Evolutionary conservation across 2,888 invertebrate genomes (phyloP), one percentile per base, ranked within the genome.

Genomic region (Teinopalpus imperialis): DNA sequence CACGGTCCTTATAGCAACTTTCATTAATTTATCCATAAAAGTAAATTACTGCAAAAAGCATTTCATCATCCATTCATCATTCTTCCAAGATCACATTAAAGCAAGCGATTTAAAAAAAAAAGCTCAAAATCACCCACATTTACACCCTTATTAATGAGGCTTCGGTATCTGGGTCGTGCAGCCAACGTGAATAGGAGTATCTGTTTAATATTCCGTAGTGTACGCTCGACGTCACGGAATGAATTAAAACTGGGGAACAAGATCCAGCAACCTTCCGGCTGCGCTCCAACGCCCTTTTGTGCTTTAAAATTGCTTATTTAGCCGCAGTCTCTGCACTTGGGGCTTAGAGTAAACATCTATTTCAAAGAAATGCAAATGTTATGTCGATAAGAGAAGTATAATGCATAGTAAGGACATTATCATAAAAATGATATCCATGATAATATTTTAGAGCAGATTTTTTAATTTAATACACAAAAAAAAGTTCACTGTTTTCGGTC

Each of bases 121-220:
- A 16, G 2, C 3, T 13, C 24, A 3, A 16, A 43, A 36, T 23
- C 35, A n/a, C 8, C 26, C 32, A 32, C 39, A 40, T 45, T 36
- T 40, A 52, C 49, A 48, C 35, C 37, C 50, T 46, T 54, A 57
- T 59, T 56, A 54, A 51, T 47, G 49, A 51, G 53, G 42, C 48
- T 39, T 49, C 47, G 45, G 49, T 52, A 74, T 70, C 64, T 74
- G 53, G 74, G 73, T 69, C 73, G 61, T 48, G 36, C 46, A 59
- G 54, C 59, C 52, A 54, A 58, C 62, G 69, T 72, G 69, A 68
- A 72, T 70, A 60, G 62, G 43, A 61, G 43, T 50, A 34, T 45
- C 66, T 60, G 60, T 66, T 74, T 71, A 73, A 67, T 74, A 74
- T 73, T 71, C 66, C 39, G 51, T 60, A 65, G 60, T 60, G 63